These are phyloP conservation scores for Pseudomyrmex gracilis DNA, from an alignment of 1,140 invertebrate species.

Conservation along the genomic window DNA sequence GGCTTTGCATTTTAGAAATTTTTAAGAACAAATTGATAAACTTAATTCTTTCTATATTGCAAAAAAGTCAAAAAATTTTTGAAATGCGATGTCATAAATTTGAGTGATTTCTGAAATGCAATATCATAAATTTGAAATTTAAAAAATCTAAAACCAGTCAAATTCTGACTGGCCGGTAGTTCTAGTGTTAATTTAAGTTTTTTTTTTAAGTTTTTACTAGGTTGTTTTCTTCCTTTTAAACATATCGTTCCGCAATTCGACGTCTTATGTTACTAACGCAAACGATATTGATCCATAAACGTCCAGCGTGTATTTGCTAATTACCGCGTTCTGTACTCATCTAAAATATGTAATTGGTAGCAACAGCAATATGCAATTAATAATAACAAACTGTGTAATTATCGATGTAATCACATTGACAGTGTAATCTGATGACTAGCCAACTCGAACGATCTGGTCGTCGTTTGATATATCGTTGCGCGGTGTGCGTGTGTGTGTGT, in stretches of 20 bases:
- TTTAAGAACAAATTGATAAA: no score
- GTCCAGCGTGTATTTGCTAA: slow-evolving; percentile 31
- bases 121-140: no score
- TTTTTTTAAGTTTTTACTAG: no score
- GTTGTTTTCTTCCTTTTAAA: background rate
- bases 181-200: no score
- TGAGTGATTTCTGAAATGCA: no score
- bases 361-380: slow-evolving; percentile 57
- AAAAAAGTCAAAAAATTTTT: no score
- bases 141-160: no score
- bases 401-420: slow-evolving; percentile 56
- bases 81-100: no score
- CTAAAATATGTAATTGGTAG: slow-evolving; percentile 50
- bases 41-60: no score
- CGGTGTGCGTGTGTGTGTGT: background rate
- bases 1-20: no score
- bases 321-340: slow-evolving; percentile 29
- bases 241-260: background rate
- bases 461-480: slow-evolving; percentile 45
- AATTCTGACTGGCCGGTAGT: no score
- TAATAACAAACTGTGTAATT: slow-evolving; percentile 45
- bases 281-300: slow-evolving; percentile 16
- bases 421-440: slow-evolving; percentile 55
- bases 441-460: slow-evolving; percentile 32
- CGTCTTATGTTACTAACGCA: slow-evolving; percentile 18